These are phyloP conservation scores for Platysteira castanea DNA, from an alignment of 2,113 vertebrate genomes.

Conservation along the genomic window DNA sequence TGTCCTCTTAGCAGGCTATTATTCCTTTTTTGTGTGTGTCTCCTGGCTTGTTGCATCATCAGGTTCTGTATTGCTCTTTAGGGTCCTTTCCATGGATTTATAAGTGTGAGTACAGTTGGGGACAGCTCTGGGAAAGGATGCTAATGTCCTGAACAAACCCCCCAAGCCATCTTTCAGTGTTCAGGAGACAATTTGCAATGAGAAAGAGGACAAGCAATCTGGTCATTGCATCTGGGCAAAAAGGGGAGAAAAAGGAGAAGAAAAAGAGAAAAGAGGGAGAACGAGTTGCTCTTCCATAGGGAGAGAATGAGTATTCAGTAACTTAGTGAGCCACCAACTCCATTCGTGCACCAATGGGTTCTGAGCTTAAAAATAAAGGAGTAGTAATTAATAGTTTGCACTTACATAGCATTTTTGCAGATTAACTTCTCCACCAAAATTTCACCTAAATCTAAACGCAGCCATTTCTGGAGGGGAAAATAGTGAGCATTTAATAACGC, in stretches of 20 bases:
- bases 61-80: not conserved
- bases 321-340: not conserved
- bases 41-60: not conserved
- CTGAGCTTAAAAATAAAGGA: not conserved
- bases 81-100: not conserved
- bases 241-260: not conserved
- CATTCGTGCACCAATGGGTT: not conserved
- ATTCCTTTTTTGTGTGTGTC: not conserved
- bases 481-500: constrained; percentile 13
- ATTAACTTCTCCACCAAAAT: not conserved
- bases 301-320: not conserved
- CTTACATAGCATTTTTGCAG: not conserved
- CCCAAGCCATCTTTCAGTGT: not conserved
- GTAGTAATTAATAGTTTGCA: not conserved
- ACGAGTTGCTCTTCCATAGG: not conserved
- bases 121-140: not conserved
- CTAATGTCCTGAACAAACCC: not conserved
- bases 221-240: not conserved
- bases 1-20: constrained; percentile 69
- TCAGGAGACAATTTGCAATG: not conserved
- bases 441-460: not conserved
- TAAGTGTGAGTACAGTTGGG: constrained; percentile 4
- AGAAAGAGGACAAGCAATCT: not conserved
- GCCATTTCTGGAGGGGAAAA: not conserved
- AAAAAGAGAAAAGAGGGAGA: not conserved